Base-by-base conservation (phyloP, 2,797 vertebrate species). In the Podarcis lilfordi region DNA sequence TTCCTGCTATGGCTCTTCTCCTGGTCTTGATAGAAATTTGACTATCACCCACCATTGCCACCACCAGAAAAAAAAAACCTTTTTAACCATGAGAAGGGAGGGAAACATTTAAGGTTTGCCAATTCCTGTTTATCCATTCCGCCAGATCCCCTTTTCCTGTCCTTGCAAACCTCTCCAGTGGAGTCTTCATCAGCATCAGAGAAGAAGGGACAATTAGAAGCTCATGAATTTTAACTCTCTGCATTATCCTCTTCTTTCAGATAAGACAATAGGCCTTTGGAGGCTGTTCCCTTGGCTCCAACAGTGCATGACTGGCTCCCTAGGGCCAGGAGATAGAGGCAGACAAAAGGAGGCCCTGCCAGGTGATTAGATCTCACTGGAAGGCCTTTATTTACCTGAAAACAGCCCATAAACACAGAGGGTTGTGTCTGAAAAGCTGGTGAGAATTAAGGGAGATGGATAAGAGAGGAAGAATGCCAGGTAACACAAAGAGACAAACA, bases 371-470 rank as follows among this genome's bases (percentile, higher is more conserved):
- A 90, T 88, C 86, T 85, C 86, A 85, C 64, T 76, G 72, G 78
- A 85, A 76, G 71, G 21, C 78, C 74, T 85, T 88, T 90, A 90
- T 88, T 90, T 90, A 90, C 89, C 89, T 90, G 89, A 71, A 85
- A 78, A n/a, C 23, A 71, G 72, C 72, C 74, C 82, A 78, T 72
- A 71, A 85, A 77, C 82, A 85, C 61, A 88, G 83, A 81, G 17
- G 27, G 82, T 71, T 72, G 78, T 69, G 43, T 32, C 17, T 45
- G 71, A 84, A 81, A 84, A 74, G 68, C 25, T 71, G 40, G n/a
- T 66, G 71, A 80, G 84, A 80, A 81, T 80, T 79, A 50, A 84
- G 79, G 32, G 78, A 88, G 82, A 84, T 72, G 75, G 82, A 88
- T 84, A 80, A 88, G 76, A 74, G 75, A 32, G 71, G 81, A 89